Percentiles rank a stretch among this genome's conserved stretches.
Evolutionary conservation across 2,888 invertebrate genomes (phyloP).

Genomic region (Atherix ibis): DNA sequence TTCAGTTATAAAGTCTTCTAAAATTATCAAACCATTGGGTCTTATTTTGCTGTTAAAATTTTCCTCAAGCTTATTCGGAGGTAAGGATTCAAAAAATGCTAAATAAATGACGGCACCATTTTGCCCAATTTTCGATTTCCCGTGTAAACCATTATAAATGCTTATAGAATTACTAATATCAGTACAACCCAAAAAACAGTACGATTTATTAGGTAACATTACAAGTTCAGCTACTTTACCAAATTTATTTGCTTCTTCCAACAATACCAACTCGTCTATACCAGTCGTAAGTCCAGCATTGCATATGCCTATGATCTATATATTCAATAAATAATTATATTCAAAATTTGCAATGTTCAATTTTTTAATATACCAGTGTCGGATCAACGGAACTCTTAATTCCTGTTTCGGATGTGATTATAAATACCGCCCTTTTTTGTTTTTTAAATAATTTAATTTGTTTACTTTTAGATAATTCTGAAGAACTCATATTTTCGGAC

Average conservation of each 20-base stretch:
- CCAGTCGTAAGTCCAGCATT: conserved; percentile 79
- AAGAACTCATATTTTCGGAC: no score
- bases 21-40: conserved; percentile 55
- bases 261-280: conserved; percentile 46
- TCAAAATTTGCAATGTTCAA: no score
- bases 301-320: conserved; percentile 41
- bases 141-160: conserved; percentile 46
- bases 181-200: conserved; percentile 55
- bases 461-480: no score
- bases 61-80: conserved; percentile 18
- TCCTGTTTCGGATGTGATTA: no score
- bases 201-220: conserved; percentile 65
- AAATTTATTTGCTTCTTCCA: conserved; percentile 36
- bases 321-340: not conserved
- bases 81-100: conserved; percentile 22
- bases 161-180: conserved; percentile 35
- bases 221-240: conserved; percentile 43
- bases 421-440: no score
- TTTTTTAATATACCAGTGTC: no score
- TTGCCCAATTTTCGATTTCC: conserved; percentile 38
- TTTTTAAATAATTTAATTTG: no score
- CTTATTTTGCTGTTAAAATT: no score
- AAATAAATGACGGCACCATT: conserved; percentile 48
- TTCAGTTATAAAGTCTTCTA: conserved; percentile 53
- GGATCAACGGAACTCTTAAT: no score